Evolutionary conservation across 2,113 vertebrate species (phyloP).

Genomic region (Phodopus roborovskii): DNA sequence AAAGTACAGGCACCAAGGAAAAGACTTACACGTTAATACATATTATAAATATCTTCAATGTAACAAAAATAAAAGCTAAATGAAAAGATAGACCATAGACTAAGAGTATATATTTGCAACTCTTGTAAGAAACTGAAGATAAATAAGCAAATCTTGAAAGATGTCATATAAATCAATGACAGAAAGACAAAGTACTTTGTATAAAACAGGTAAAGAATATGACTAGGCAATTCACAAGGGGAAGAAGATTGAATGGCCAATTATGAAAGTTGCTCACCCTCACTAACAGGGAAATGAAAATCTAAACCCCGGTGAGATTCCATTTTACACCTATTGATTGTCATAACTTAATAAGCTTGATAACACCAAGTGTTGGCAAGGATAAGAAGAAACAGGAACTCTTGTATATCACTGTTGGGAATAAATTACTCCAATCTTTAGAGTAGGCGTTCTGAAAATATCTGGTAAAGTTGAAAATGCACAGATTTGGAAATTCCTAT

Average conservation of each 20-base stretch:
- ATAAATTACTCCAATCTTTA: slow-evolving; percentile 20
- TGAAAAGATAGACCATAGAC: not conserved
- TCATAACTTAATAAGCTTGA: slow-evolving; percentile 45
- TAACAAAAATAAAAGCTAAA: slow-evolving; percentile 13
- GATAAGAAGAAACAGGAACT: slow-evolving; percentile 48
- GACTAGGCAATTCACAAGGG: slow-evolving; percentile 29
- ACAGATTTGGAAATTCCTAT: not conserved
- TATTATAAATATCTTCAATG: slow-evolving; percentile 5
- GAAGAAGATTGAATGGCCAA: slow-evolving; percentile 21
- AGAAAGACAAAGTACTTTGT: not conserved
- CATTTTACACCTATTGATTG: slow-evolving; percentile 68
- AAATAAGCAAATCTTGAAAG: slow-evolving; percentile 20
- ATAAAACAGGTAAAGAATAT: slow-evolving; percentile 10
- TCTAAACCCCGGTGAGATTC: slow-evolving; percentile 53
- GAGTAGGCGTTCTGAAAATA: not conserved
- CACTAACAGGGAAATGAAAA: slow-evolving; percentile 66
- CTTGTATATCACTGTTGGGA: not conserved
- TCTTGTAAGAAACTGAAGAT: slow-evolving; percentile 22
- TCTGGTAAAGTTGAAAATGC: not conserved
- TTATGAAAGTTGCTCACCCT: slow-evolving; percentile 47
- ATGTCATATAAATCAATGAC: slow-evolving; percentile 36
- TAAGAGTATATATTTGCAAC: not conserved
- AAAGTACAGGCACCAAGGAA: slow-evolving; percentile 9
- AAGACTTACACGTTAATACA: slow-evolving; percentile 14
- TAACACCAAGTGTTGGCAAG: slow-evolving; percentile 68